phyloP scores from a whole-genome alignment of 2,113 vertebrate genomes.

The Mesocricetus auratus region DNA sequence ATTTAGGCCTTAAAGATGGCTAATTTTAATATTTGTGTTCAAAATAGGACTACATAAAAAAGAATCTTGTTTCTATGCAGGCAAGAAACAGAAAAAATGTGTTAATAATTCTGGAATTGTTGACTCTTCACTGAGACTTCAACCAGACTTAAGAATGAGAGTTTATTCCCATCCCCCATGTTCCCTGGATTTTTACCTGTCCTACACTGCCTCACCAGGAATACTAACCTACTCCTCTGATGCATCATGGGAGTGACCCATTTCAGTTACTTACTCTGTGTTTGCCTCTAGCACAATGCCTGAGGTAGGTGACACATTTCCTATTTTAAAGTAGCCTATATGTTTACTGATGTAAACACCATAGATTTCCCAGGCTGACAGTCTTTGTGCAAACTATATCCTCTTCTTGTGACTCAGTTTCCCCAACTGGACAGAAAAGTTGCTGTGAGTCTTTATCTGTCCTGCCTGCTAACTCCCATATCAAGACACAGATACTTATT shows the following conservation, averaged over 20 bases:
- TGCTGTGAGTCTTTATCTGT: background rate
- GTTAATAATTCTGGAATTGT: background rate
- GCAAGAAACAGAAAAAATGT: background rate
- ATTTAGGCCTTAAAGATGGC: background rate
- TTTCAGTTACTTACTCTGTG: background rate
- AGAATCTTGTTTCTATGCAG: background rate
- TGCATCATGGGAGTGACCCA: background rate
- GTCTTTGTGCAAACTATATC: background rate
- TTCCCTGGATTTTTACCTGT: background rate
- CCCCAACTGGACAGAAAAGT: background rate
- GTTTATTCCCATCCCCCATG: too few species aligned
- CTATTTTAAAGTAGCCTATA: background rate
- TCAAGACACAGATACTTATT: background rate
- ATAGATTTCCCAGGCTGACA: background rate
- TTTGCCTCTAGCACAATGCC: background rate
- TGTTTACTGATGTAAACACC: background rate
- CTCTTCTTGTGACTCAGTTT: background rate
- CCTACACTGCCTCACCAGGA: background rate
- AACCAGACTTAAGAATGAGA: background rate
- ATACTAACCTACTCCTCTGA: background rate
- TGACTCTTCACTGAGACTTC: background rate
- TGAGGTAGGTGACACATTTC: background rate
- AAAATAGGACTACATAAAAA: background rate
- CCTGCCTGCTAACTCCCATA: background rate
- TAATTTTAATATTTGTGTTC: background rate